Evolutionary conservation across 1,140 invertebrate genomes (phyloP).

Genomic region (Galendromus occidentalis): DNA sequence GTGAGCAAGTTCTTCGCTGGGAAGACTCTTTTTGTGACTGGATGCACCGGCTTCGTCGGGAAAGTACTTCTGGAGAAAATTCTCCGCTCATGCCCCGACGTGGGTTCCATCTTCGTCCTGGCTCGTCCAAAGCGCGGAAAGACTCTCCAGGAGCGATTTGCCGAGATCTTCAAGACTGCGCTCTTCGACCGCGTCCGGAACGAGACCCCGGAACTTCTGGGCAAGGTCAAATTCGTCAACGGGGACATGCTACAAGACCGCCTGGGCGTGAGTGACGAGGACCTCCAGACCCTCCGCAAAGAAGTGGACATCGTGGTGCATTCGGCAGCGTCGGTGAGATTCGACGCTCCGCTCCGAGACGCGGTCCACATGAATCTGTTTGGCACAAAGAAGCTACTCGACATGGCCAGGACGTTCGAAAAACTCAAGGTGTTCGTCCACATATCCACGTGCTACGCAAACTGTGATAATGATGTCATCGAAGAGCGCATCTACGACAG

Average conservation of each 20-base stretch:
- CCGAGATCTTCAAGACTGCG: background rate
- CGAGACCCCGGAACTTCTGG: constrained; percentile 37
- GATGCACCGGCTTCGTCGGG: constrained; percentile 35
- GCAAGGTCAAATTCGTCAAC: constrained; percentile 60
- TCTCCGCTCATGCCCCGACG: constrained; percentile 28
- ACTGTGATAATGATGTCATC: constrained; percentile 38
- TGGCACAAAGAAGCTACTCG: constrained; percentile 21
- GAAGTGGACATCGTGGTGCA: constrained; percentile 85
- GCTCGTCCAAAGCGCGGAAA: constrained; percentile 21
- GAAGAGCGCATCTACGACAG: constrained; percentile 46
- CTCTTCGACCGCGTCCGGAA: constrained; percentile 55
- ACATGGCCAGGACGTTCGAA: constrained; percentile 47
- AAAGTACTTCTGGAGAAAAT: constrained; percentile 35
- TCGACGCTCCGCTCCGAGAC: constrained; percentile 65
- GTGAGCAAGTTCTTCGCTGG: constrained; percentile 25
- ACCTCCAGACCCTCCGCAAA: constrained; percentile 45
- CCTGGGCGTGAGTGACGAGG: constrained; percentile 58
- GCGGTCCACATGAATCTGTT: constrained; percentile 20
- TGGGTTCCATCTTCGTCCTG: constrained; percentile 30
- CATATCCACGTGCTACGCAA: constrained; percentile 55
- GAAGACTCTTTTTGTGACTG: constrained; percentile 31
- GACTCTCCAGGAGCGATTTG: constrained; percentile 10
- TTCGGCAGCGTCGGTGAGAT: constrained; percentile 93
- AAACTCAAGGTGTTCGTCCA: constrained; percentile 55
- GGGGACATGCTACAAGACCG: constrained; percentile 76